Conservation (phyloP, 2,797 vertebrate genomes). For the Gymnothorax reevesii region DNA sequence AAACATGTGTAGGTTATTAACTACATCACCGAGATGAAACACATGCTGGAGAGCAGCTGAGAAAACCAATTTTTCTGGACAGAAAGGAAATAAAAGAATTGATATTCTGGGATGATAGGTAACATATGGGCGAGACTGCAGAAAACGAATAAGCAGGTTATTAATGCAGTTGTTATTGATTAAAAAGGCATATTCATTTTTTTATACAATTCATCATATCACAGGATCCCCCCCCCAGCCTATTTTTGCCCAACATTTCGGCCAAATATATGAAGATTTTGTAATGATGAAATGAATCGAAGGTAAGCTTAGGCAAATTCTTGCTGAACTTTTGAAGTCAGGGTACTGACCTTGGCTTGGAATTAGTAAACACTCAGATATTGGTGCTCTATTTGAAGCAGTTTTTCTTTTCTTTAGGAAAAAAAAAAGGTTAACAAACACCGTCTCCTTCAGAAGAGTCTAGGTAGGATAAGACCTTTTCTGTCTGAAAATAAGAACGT, state of each 20-base stretch:
- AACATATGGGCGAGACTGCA: conserved; percentile 2
- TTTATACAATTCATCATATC: background rate
- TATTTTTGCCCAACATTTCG: background rate
- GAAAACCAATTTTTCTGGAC: conserved; percentile 44
- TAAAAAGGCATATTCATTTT: background rate
- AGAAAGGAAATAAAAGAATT: conserved; percentile 7
- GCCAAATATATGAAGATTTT: no score
- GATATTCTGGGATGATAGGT: conserved; percentile 36
- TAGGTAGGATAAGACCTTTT: no score
- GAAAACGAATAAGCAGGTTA: background rate
- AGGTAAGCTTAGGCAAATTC: conserved; percentile 69
- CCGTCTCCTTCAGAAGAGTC: no score
- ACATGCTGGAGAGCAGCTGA: conserved; percentile 37
- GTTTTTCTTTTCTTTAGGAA: background rate
- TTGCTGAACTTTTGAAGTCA: conserved; percentile 76
- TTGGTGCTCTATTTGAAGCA: conserved; percentile 42
- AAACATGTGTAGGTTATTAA: conserved; percentile 40
- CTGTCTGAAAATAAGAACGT: no score
- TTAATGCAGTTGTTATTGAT: conserved; percentile 17
- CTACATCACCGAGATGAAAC: conserved; percentile 41
- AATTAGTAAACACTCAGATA: conserved; percentile 55
- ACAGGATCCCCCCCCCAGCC: background rate
- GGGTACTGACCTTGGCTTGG: conserved; percentile 62
- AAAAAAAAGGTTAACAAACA: no score
- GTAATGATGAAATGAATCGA: conserved; percentile 55